A percentile compares a stretch with the other conserved stretches of the same genome.
These are phyloP conservation scores for Speoplatyrhinus poulsoni DNA, from an alignment of 2,113 vertebrate species.

Conservation along the genomic window DNA sequence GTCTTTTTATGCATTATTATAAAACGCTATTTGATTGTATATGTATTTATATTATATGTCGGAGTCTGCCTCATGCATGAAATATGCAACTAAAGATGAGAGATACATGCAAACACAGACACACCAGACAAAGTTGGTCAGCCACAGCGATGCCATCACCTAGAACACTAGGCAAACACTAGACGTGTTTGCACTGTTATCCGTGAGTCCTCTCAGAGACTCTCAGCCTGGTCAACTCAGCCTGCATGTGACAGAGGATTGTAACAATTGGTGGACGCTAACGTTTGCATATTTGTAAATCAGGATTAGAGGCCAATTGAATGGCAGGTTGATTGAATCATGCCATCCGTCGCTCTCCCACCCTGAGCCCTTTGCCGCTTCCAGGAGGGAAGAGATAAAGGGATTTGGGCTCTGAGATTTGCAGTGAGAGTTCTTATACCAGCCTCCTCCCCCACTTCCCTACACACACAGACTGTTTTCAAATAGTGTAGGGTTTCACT, in stretches of 20 bases:
- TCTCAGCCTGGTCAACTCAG: constrained; percentile 16
- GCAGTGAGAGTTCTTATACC: constrained; percentile 58
- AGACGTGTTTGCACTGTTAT: too few species aligned
- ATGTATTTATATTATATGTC: too few species aligned
- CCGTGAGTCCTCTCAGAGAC: constrained; percentile 5
- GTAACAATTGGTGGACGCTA: constrained; percentile 29
- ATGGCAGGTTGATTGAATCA: constrained; percentile 72
- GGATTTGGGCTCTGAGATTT: constrained; percentile 72
- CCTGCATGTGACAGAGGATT: constrained; percentile 42
- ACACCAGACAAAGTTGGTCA: too few species aligned
- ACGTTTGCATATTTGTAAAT: constrained; percentile 72
- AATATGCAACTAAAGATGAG: too few species aligned
- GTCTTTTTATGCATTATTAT: too few species aligned
- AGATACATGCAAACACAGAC: too few species aligned
- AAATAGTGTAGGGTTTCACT: constrained; percentile 32
- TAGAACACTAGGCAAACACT: too few species aligned
- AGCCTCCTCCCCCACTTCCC: constrained; percentile 2
- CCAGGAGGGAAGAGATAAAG: constrained; percentile 70
- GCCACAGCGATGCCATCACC: too few species aligned
- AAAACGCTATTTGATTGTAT: too few species aligned
- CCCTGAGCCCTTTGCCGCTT: constrained; percentile 68
- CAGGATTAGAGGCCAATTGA: constrained; percentile 70
- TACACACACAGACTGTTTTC: constrained; percentile 49
- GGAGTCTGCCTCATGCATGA: too few species aligned
- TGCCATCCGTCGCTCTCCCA: constrained; percentile 57